Percentiles rank a stretch among this genome's conserved stretches.
phyloP scores from a whole-genome alignment of 2,113 vertebrate genomes.

The Pomatorhinus ruficollis region DNA sequence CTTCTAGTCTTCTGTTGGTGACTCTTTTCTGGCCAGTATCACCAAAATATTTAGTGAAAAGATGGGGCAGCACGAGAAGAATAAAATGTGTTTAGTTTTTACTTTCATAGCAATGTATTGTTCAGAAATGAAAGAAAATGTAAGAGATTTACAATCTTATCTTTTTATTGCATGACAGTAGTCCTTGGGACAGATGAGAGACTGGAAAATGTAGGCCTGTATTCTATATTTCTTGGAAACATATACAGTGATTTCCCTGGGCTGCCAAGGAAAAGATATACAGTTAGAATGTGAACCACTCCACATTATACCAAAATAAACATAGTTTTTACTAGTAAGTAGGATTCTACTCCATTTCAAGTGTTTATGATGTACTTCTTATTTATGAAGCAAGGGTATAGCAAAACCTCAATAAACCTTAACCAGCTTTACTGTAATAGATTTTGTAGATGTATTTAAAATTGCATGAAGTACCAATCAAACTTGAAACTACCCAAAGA shows the following conservation, averaged over 20 bases:
- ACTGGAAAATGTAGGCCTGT: conserved; percentile 9
- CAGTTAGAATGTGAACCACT: background rate
- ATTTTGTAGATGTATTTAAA: background rate
- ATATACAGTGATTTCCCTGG: background rate
- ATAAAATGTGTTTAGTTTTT: background rate
- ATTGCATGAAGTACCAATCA: background rate
- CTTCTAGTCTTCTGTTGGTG: background rate
- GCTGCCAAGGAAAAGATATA: background rate
- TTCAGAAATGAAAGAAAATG: background rate
- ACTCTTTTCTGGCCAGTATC: background rate
- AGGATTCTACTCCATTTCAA: background rate
- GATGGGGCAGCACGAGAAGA: background rate
- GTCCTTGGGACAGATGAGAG: background rate
- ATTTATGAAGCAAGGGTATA: background rate
- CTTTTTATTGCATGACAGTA: background rate
- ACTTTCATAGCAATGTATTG: background rate
- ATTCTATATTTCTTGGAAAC: conserved; percentile 25
- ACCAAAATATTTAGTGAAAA: conserved; percentile 46
- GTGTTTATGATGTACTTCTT: background rate
- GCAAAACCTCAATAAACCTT: background rate
- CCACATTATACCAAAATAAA: background rate
- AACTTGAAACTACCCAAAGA: background rate
- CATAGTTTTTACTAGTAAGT: background rate
- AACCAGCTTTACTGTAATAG: background rate
- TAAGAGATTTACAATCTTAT: background rate